Evolutionary conservation across 2,888 invertebrate genomes (phyloP), one percentile per base, ranked within the genome.

Genomic region (Zygogramma bicolorata): DNA sequence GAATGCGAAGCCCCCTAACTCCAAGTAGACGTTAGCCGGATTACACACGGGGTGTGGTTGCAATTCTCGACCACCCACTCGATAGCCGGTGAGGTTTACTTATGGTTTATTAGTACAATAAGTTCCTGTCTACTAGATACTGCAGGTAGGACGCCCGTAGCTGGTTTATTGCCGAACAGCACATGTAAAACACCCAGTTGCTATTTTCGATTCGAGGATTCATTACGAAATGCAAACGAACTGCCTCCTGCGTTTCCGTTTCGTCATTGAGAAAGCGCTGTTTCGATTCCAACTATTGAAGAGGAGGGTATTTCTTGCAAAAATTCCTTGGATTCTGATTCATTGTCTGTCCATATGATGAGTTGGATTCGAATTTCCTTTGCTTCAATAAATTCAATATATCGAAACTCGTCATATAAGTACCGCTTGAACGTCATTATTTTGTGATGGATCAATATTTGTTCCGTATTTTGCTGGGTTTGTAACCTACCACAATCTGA

Each of bases 61-160:
- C 71, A 65, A 68, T 71, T 38, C 71, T 66, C 69, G 74, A 66
- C 74, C 74, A 74, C 74, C 74, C 71, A 74, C 74, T 74, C 71
- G 74, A 74, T 59, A 61, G 38, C 74, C 29, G 74, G 65, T 60
- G 71, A 74, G 71, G 65, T 74, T 74, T 70, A 74, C 74, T 71
- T 71, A 74, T 74, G 74, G 74, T 71, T 74, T 74, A 74, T 74
- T 74, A 74, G 71, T 58, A 74, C 74, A 74, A 74, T 74, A 74
- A 74, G 74, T 74, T 68, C 58, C 65, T 60, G 74, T 71, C 71
- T 74, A 68, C 60, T 68, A 68, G 68, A 68, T 68, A 68, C 68
- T 25, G 68, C 68, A 68, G 59, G 68, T 68, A 68, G 68, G 68
- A 68, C 69, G 73, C 73, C 73, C 63, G 73, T 73, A 70, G 73